Base-by-base conservation (phyloP, 2,113 vertebrate genomes). In the Hippocampus comes region DNA sequence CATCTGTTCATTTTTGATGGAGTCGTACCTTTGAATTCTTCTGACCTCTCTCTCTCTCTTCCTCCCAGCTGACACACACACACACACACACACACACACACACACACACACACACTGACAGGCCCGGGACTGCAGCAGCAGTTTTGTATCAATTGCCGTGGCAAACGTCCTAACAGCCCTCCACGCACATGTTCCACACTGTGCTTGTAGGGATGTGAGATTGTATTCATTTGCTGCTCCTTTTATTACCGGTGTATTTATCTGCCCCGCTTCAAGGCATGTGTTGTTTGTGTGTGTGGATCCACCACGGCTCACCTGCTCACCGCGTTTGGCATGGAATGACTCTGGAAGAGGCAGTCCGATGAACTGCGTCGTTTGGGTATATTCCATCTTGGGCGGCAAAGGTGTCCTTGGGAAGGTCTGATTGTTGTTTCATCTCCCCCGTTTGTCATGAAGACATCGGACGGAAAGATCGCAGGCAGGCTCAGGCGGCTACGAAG, bases 191-290 rank as follows among this genome's bases (percentile, higher is more conserved):
- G 56, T 59, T 27, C 56, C 56, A 27, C 56, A 59, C 23, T 27
- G 23, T 57, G 84, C 86, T 87, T 87, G 85, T 88, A 87, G 84
- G 80, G 83, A 89, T 89, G 89, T 89, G 85, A 91, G 84, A 89
- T 89, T 87, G 88, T 88, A 89, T 91, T 89, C 86, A 90, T 90
- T 87, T 91, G 87, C 87, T 89, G 85, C 84, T 88, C 86, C 86
- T 90, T 90, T 88, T 86, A 90, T 91, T 90, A 88, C 6, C n/a
- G n/a, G n/a, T n/a, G n/a, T n/a, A 6, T 23, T 59, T 27, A 25
- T 25, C 30, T 5, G 4, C 30, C 30, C 30, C 30, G 3, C 30
- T 34, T 34, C 30, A 34, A 34, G 30, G 4, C 30, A 30, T 30
- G 30, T 34, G 30, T 4, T 4, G 30, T 34, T 34, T 34, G 30